Evolutionary conservation across 1,140 invertebrate species (phyloP).

Genomic region (Cydia pomonella): DNA sequence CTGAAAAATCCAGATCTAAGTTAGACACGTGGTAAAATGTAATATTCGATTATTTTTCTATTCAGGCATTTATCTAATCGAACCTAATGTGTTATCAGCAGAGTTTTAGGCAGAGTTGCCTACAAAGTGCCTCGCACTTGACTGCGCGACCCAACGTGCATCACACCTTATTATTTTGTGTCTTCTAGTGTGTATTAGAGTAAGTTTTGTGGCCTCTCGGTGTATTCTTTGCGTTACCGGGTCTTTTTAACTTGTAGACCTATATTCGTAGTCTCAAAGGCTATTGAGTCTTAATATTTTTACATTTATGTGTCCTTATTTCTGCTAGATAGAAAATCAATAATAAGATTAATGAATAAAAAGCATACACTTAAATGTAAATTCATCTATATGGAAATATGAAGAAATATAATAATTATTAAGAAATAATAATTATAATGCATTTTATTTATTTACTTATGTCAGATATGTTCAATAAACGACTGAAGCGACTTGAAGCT

Average conservation of each 20-base stretch:
- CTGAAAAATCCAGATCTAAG: too few species aligned
- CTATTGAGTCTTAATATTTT: slow-evolving; percentile 22
- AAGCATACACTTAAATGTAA: slow-evolving; percentile 31
- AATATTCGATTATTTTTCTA: slow-evolving; percentile 2
- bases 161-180: slow-evolving; percentile 2
- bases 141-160: background rate
- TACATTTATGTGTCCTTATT: slow-evolving; percentile 8
- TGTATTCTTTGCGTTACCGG: slow-evolving; percentile 16
- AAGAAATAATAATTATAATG: slow-evolving; percentile 1
- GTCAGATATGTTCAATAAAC: slow-evolving; percentile 20
- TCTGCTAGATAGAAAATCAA: slow-evolving; percentile 30
- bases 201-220: slow-evolving; percentile 24
- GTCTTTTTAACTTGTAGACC: background rate
- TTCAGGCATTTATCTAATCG: background rate
- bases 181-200: slow-evolving; percentile 23
- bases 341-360: slow-evolving; percentile 17
- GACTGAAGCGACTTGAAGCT: slow-evolving; percentile 30
- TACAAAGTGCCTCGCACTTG: slow-evolving; percentile 25
- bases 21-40: background rate
- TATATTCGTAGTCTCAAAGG: slow-evolving; percentile 2
- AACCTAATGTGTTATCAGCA: background rate
- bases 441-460: background rate
- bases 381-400: slow-evolving; percentile 23
- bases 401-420: slow-evolving; percentile 18
- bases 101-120: background rate